Base-by-base conservation (phyloP, 1,140 invertebrate species). In the Drosophila arizonae region DNA sequence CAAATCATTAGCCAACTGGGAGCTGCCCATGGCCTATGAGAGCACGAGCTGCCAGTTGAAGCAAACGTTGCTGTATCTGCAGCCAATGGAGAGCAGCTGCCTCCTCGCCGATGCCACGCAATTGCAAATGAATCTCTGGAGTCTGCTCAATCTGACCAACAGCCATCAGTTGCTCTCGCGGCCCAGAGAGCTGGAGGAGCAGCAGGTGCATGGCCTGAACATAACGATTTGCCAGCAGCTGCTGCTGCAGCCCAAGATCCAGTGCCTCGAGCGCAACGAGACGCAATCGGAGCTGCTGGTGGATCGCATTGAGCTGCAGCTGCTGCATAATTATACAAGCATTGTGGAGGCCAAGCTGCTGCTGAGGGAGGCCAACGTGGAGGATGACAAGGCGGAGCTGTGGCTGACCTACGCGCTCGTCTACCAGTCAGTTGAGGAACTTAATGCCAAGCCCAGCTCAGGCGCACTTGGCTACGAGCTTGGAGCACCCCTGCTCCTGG, bases 401-500 rank as follows among this genome's bases (percentile, higher is more conserved):
- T 88, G 84, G 85, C 24, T 85, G 11, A 67, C 46, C 45, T 80
- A 62, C 28, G 52, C 55, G 10, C 45, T 80, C 0, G 24, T 3
- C 11, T 84, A 70, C 24, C 56, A 67, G 15, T 11, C 68, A 1
- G 4, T 17, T 1, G 60, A 70, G 6, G 52, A 64, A 6, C 30
- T 24, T 0, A 2, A n/a, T 8, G 9, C 15, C 26, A 77, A 63
- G 21, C 65, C 84, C 39, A 75, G 61, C 9, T 90, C 90, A 0
- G 87, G 90, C 6, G 71, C 90, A 48, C 63, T 91, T 21, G 90
- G 90, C 4, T 91, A 91, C 62, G 41, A 76, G 3, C 51, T 26
- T 3, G 81, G 90, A 6, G 62, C 77, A 0, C 90, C 90, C 1
- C 2, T 91, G 2, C 69, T 91, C 10, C 11, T 89, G 6, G 58